Conservation (phyloP, 2,888 invertebrate genomes). For the Brachypterus glaber region DNA sequence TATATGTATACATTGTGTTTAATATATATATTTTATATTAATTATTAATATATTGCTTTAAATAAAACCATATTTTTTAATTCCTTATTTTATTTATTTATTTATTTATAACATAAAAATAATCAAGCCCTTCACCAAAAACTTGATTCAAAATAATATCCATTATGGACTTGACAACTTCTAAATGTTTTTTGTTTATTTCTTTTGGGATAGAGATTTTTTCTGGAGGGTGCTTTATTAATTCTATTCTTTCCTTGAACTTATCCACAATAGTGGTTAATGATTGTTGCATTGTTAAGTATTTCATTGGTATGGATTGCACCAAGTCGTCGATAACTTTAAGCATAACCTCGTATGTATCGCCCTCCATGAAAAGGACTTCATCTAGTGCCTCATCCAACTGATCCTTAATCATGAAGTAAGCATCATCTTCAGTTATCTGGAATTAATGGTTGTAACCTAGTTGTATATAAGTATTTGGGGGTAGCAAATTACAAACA, state of each 20-base stretch:
- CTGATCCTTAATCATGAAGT: conserved; percentile 22
- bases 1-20: too few relatives aligned
- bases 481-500: too few relatives aligned
- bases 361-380: conserved; percentile 17
- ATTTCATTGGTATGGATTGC: conserved; percentile 24
- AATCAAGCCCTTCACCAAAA: conserved; percentile 32
- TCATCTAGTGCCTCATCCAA: conserved; percentile 29
- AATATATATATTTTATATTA: too few relatives aligned
- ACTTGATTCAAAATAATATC: conserved; percentile 30
- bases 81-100: too few relatives aligned
- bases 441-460: conserved; percentile 6
- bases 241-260: conserved; percentile 20
- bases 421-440: conserved; percentile 25
- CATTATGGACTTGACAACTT: conserved; percentile 27
- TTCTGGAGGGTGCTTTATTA: neutral
- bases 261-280: conserved; percentile 19
- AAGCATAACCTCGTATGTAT: conserved; percentile 26
- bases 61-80: too few relatives aligned
- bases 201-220: neutral
- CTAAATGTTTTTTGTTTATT: conserved; percentile 11
- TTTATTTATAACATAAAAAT: conserved; percentile 30
- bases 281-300: conserved; percentile 17
- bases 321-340: conserved; percentile 26
- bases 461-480: too few relatives aligned
- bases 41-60: too few relatives aligned